Evolutionary conservation across 1,140 invertebrate species (phyloP).

Genomic region (Propsilocerus akamusi): DNA sequence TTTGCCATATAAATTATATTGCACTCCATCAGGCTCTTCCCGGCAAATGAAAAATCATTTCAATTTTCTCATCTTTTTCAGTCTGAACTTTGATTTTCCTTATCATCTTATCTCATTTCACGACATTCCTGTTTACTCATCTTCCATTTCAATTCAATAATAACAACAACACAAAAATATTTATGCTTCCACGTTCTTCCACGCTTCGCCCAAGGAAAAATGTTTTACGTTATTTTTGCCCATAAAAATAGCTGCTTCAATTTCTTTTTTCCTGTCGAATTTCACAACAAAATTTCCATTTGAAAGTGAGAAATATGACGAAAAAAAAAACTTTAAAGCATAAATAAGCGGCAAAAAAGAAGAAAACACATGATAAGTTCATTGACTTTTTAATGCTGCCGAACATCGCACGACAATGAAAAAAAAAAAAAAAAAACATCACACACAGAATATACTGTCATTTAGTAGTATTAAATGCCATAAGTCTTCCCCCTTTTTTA

Average conservation of each 20-base stretch:
- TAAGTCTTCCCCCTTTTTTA: background rate
- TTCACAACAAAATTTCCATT: no score
- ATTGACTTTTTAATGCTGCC: background rate
- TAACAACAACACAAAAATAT: no score
- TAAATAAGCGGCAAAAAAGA: background rate
- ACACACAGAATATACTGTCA: background rate
- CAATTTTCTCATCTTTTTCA: background rate
- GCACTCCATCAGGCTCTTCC: slow-evolving; percentile 14
- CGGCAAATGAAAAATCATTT: slow-evolving; percentile 6
- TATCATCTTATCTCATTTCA: background rate
- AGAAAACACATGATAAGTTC: background rate
- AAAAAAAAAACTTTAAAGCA: background rate
- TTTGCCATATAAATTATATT: no score
- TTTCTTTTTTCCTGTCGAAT: no score
- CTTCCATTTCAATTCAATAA: background rate
- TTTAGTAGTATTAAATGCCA: background rate
- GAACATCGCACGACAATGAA: no score
- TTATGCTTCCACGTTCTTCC: no score
- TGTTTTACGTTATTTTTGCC: no score
- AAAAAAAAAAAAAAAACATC: no score
- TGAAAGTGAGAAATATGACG: background rate
- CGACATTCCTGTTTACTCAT: no score
- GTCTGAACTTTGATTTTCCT: background rate
- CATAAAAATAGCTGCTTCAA: no score
- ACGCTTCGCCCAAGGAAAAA: no score